Base-by-base conservation (phyloP, 2,113 vertebrate genomes). In the Coptodon rendalli region DNA sequence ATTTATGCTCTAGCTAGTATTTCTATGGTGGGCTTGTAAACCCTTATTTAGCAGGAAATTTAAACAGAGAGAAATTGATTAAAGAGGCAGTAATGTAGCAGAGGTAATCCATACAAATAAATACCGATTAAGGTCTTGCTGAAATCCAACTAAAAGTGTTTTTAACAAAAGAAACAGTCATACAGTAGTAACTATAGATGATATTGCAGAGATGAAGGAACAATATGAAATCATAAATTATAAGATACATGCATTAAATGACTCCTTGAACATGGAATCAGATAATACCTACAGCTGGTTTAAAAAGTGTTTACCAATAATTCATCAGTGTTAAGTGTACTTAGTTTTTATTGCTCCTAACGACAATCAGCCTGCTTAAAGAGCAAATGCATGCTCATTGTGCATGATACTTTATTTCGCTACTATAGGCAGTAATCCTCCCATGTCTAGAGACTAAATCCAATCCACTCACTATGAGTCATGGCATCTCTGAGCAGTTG, bases 1-100 rank as follows among this genome's bases (percentile, higher is more conserved):
- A 71, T 38, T 91, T 83, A 43, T 87, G 1, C 17, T n/a, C 27
- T 22, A 68, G 66, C 88, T 71, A 50, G 71, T 50, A 84, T 84
- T 82, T 78, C 57, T 68, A n/a, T 52, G 13, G 6, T 34, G 13
- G 38, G 11, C 22, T 24, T 29, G 54, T 29, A 59, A 50, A 83
- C 16, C 11, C 54, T 34, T 29, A 22, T 71, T 61, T 16, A 9
- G 2, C 10, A 11, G 56, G 27, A 17, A 22, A 52, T 56, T 24
- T 45, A 38, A 73, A 81, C 36, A 24, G 80, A 17, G 7, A 19
- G 4, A 50, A 50, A n/a, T n/a, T 52, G 27, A 52, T 78, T 50
- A 48, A 78, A 78, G 73, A 50, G 17, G 27, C 9, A 50, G 73
- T 52, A 50, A 78, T 78, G 45, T 52, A 13, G 43, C 45, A 50